Evolutionary conservation across 2,797 vertebrate species (phyloP), one percentile per base, ranked within the genome.

Genomic region (Gymnoscopelus braueri): DNA sequence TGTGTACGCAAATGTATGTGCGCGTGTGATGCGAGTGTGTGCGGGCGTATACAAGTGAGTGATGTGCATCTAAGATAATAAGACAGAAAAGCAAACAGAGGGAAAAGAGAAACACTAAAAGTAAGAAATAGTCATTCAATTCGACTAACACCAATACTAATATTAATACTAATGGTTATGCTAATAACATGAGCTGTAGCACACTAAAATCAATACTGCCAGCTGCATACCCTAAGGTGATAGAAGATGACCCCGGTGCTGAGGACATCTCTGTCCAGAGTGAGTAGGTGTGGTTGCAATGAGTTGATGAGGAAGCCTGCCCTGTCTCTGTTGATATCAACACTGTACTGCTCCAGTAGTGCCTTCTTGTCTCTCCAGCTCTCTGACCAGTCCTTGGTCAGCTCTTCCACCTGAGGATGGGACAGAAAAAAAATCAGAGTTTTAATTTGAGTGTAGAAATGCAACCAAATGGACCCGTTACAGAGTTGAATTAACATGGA

Each of bases 161-260:
- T 4, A 48, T 15, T 14, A 11, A 49, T 11, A 51, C 29, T 7
- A 44, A 44, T 44, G 39, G 32, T 35, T 35, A 35, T 44, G 39
- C 2, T 44, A 35, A 35, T 44, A 44, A 44, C 39, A 44, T 10
- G 9, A 44, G 39, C 39, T 44, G 39, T 44, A 44, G 10, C 39
- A 44, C 8, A 44, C 39, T 44, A 44, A 48, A 39, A 62, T 32
- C 2, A 14, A 53, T 0, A 3, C 58, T 66, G 50, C 15, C 12
- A 1, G 35, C 23, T 1, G 55, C 72, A 72, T 91, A 99, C 98
- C 96, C 93, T 95, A 87, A 99, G 96, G 84, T 98, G 95, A 86
- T 99, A 98, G 6, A 99, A 93, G 73, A 96, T 94, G 2, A 99
- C 95, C 52, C 96, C 95, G 1, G 98, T 98, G 88, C 96, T 99